Conservation (phyloP, 2,888 invertebrate genomes). For the Zaprionus bogoriensis region DNA sequence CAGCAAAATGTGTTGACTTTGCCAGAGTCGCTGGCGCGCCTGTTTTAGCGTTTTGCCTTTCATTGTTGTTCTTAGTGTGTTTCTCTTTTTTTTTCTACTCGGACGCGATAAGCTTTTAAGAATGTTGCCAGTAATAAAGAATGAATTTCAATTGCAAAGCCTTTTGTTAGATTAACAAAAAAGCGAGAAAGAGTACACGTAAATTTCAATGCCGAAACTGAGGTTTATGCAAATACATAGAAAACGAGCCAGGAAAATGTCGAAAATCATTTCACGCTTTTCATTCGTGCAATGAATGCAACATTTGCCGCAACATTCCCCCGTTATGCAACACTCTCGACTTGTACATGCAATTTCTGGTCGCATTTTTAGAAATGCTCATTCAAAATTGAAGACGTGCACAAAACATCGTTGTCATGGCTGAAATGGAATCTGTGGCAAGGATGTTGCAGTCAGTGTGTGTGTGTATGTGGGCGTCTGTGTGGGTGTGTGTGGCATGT, state of each 20-base stretch:
- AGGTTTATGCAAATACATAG: not conserved
- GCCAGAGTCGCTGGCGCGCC: too few species aligned
- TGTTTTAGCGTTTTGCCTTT: not conserved
- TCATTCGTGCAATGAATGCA: not conserved
- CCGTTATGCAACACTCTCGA: not conserved
- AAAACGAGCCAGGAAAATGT: not conserved
- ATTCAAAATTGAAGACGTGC: not conserved
- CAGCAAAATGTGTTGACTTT: constrained; percentile 43
- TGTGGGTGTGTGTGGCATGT: not conserved
- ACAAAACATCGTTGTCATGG: not conserved
- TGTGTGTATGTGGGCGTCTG: too few species aligned
- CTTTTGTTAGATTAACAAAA: constrained; percentile 33
- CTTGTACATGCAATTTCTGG: not conserved
- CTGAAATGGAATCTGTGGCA: not conserved
- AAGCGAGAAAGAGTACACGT: not conserved
- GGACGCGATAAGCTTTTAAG: constrained; percentile 48
- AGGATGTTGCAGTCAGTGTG: constrained; percentile 1
- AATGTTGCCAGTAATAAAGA: constrained; percentile 20
- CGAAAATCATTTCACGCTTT: not conserved
- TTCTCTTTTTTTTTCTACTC: constrained; percentile 3
- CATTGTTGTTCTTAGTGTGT: not conserved
- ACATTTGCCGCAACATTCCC: not conserved
- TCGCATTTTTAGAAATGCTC: not conserved
- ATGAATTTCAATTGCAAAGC: constrained; percentile 4
- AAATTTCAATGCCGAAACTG: not conserved